A percentile compares a stretch with the other conserved stretches of the same genome.
phyloP scores from a whole-genome alignment of 1,140 invertebrate genomes.

The Philopotamus ludificatus region DNA sequence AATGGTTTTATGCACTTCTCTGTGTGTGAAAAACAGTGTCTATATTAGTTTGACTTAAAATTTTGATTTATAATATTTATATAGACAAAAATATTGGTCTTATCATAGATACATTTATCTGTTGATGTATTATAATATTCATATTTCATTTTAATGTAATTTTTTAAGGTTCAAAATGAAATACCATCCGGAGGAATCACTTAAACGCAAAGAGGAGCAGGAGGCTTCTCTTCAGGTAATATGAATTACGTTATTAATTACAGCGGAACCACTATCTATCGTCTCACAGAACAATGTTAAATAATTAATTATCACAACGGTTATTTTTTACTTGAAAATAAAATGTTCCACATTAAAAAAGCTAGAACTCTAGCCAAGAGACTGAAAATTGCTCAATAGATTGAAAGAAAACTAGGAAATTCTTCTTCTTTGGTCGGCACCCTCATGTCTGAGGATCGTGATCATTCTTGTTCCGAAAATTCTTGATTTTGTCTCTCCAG shows the following conservation, averaged over 20 bases:
- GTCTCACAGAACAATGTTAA: neutral
- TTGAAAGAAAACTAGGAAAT: too few relatives aligned
- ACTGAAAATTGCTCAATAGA: too few relatives aligned
- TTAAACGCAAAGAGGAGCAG: conserved; percentile 88
- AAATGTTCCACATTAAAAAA: too few relatives aligned
- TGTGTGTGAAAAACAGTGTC: conserved; percentile 4
- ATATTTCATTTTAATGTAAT: conserved; percentile 9
- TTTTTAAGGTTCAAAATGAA: conserved; percentile 94
- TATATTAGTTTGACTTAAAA: neutral
- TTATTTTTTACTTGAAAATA: neutral
- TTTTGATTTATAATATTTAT: conserved; percentile 6
- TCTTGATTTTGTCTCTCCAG: too few relatives aligned
- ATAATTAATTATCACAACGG: neutral
- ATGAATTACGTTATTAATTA: neutral
- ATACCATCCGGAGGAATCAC: conserved; percentile 96
- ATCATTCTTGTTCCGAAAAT: too few relatives aligned
- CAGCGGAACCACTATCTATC: neutral
- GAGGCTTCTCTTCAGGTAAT: conserved; percentile 76
- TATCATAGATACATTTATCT: neutral
- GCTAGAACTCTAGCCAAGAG: too few relatives aligned
- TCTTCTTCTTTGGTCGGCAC: too few relatives aligned
- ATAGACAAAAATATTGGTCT: neutral
- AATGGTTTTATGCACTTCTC: conserved; percentile 2
- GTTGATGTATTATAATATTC: conserved; percentile 22
- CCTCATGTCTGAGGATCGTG: too few relatives aligned